Evolutionary conservation across 2,113 vertebrate genomes (phyloP).

Genomic region (Notechis scutatus): DNA sequence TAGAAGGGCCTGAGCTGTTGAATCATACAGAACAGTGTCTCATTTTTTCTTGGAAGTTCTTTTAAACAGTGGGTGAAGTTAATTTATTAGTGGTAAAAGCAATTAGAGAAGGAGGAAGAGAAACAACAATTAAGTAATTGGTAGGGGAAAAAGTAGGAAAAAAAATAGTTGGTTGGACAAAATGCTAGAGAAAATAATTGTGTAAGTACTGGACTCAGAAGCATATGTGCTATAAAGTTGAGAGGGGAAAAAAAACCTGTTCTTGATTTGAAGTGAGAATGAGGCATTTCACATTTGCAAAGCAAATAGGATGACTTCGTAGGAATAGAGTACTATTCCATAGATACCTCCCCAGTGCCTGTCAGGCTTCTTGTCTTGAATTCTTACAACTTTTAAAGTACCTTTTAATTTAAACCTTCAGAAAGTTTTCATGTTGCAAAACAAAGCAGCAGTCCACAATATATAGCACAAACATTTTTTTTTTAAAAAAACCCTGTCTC

Average conservation of each 20-base stretch:
- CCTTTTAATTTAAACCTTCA: neutral
- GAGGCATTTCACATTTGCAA: neutral
- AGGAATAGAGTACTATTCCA: neutral
- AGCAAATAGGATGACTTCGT: neutral
- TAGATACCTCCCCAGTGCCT: neutral
- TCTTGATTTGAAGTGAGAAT: neutral
- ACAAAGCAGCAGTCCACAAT: neutral
- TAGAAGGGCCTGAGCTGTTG: slow-evolving; percentile 8
- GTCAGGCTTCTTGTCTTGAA: neutral
- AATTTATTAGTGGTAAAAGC: slow-evolving; percentile 27
- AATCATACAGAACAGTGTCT: neutral
- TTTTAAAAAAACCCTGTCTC: neutral
- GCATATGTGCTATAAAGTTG: neutral
- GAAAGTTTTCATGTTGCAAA: neutral
- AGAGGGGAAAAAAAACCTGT: neutral
- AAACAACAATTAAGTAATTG: neutral
- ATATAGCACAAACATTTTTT: neutral
- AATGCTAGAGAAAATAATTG: neutral
- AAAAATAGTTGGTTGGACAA: neutral
- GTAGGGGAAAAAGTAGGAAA: neutral
- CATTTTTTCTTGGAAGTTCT: neutral
- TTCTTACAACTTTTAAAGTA: neutral
- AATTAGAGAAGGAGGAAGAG: neutral
- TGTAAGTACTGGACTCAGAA: neutral
- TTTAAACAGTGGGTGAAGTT: neutral